Conservation (phyloP, 1,140 invertebrate species). For the Philopotamus ludificatus region DNA sequence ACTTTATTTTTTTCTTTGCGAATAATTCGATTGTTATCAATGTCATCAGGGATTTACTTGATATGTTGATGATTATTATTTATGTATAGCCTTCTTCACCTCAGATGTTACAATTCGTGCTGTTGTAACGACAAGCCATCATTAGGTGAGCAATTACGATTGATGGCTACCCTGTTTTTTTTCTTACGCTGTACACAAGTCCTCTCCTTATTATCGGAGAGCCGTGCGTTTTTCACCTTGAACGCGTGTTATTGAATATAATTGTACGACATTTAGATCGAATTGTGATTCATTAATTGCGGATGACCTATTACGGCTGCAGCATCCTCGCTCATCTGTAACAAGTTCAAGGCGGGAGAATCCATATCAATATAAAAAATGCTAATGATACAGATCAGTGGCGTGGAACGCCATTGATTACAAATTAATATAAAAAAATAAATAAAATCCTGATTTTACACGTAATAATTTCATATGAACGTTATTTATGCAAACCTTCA, state of each 20-base stretch:
- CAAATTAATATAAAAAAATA: too few species aligned
- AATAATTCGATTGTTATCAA: too few species aligned
- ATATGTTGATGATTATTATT: too few species aligned
- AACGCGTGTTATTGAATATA: slow-evolving; percentile 30
- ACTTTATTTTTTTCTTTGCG: too few species aligned
- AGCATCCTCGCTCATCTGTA: slow-evolving; percentile 25
- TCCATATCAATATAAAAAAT: too few species aligned
- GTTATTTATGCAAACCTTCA: too few species aligned
- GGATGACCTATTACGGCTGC: slow-evolving; percentile 4
- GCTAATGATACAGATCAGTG: too few species aligned
- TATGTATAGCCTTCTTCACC: neutral
- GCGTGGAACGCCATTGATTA: too few species aligned
- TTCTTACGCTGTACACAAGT: slow-evolving; percentile 8
- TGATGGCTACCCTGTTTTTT: slow-evolving; percentile 21
- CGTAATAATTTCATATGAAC: too few species aligned
- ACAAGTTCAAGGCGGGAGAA: slow-evolving; percentile 28
- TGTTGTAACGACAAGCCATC: slow-evolving; percentile 24
- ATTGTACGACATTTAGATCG: slow-evolving; percentile 19
- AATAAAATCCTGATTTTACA: too few species aligned
- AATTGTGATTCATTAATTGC: slow-evolving; percentile 24
- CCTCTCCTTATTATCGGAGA: slow-evolving; percentile 12
- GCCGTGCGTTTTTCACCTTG: slow-evolving; percentile 29
- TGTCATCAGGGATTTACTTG: too few species aligned
- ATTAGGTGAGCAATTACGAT: slow-evolving; percentile 12
- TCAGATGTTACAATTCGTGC: neutral